Evolutionary conservation across 2,113 vertebrate species (phyloP).

Genomic region (Gadus chalcogrammus): DNA sequence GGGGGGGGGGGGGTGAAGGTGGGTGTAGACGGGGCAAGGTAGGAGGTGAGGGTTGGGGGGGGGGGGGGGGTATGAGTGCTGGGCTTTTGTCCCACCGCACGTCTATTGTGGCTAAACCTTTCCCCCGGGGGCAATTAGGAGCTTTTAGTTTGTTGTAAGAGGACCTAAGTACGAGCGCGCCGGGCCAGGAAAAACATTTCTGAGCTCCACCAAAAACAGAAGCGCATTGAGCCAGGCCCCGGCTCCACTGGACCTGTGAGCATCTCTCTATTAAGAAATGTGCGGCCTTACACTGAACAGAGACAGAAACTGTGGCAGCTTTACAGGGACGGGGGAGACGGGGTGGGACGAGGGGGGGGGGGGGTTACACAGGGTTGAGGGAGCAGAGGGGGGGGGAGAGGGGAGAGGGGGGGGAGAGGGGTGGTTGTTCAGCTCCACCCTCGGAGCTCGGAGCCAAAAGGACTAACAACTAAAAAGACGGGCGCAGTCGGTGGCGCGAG

Average conservation of each 20-base stretch:
- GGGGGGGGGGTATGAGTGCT: conserved; percentile 79
- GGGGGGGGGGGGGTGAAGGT: conserved; percentile 78
- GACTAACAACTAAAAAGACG: conserved; percentile 59
- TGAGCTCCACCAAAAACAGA: conserved; percentile 92
- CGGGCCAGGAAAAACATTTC: conserved; percentile 93
- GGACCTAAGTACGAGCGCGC: conserved; percentile 87
- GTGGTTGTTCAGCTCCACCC: conserved; percentile 37
- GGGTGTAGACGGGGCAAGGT: conserved; percentile 73
- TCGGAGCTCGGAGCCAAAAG: conserved; percentile 48
- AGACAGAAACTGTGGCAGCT: conserved; percentile 79
- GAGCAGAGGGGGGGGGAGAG: conserved; percentile 7
- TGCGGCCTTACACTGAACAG: conserved; percentile 76
- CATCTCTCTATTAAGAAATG: conserved; percentile 86
- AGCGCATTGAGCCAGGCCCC: conserved; percentile 82
- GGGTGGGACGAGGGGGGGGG: conserved; percentile 48
- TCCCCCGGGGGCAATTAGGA: conserved; percentile 88
- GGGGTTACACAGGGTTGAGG: background rate
- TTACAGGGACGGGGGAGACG: conserved; percentile 62
- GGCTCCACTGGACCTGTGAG: conserved; percentile 76
- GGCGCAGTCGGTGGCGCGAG: conserved; percentile 68
- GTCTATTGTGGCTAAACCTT: conserved; percentile 88
- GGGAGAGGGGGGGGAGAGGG: conserved; percentile 13
- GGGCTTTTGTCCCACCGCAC: conserved; percentile 91
- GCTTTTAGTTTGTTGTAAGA: conserved; percentile 97
- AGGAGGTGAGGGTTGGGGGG: conserved; percentile 73